These are phyloP conservation scores for Acyrthosiphon pisum DNA, from an alignment of 1,140 invertebrate species.

Conservation along the genomic window DNA sequence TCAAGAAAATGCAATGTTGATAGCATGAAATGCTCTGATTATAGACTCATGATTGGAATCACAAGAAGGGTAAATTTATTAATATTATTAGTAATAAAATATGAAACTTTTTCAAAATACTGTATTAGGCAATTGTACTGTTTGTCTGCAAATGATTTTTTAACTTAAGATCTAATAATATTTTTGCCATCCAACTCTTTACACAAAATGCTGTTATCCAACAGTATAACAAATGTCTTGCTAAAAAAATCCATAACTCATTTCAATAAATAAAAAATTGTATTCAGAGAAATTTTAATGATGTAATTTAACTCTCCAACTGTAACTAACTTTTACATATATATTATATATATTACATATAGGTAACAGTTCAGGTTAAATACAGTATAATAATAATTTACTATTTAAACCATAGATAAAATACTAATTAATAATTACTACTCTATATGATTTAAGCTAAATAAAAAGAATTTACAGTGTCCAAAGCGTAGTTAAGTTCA, in stretches of 20 bases:
- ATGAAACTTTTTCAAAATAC: neutral
- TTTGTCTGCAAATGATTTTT: neutral
- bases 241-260: too few species aligned
- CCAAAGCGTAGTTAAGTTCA: too few species aligned
- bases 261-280: neutral
- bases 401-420: neutral
- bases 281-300: neutral
- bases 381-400: neutral
- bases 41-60: slow-evolving; percentile 31
- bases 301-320: neutral
- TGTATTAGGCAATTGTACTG: neutral
- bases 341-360: too few species aligned
- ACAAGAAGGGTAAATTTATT: neutral
- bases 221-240: neutral
- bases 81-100: neutral
- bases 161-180: neutral
- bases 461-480: too few species aligned
- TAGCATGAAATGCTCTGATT: neutral
- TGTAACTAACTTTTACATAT: neutral
- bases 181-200: neutral
- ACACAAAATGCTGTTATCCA: neutral
- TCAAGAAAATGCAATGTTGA: neutral
- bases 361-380: neutral
- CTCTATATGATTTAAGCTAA: too few species aligned
- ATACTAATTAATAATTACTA: too few species aligned